Conservation (phyloP, 2,888 invertebrate species). For the Trichogramma evanescens region DNA sequence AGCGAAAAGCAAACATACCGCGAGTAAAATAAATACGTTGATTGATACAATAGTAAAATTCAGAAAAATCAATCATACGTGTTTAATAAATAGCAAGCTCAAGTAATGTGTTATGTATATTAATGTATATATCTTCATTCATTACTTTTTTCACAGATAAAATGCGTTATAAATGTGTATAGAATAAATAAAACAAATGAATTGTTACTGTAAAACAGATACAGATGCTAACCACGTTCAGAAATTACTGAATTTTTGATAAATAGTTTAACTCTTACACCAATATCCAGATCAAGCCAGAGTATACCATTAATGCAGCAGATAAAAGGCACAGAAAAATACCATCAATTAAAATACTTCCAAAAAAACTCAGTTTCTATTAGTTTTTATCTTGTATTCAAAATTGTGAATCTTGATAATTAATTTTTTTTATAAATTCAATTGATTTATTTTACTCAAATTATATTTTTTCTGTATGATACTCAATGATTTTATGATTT, state of each 20-base stretch:
- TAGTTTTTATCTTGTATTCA: no score
- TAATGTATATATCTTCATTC: no score
- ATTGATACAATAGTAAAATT: no score
- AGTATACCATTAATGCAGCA: conserved; percentile 47
- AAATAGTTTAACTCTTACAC: conserved; percentile 47
- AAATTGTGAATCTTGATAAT: no score
- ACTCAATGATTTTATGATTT: no score
- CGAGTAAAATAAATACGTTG: conserved; percentile 12
- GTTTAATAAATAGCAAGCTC: conserved; percentile 9
- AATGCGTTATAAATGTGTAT: conserved; percentile 14
- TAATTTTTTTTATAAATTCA: no score
- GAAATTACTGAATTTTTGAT: conserved; percentile 43
- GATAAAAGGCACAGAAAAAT: conserved; percentile 47
- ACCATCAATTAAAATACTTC: conserved; percentile 43
- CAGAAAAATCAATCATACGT: background rate
- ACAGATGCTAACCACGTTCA: conserved; percentile 30
- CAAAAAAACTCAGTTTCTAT: no score
- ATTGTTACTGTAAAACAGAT: conserved; percentile 12
- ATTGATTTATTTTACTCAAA: no score
- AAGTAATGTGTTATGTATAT: conserved; percentile 12
- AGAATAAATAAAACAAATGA: background rate
- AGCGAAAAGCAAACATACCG: conserved; percentile 10
- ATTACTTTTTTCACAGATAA: no score
- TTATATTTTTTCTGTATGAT: no score
- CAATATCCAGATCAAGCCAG: conserved; percentile 49